Percentiles rank a stretch among this genome's conserved stretches.
Evolutionary conservation across 1,140 invertebrate species (phyloP).

Genomic region (Ceratosolen solmsi): DNA sequence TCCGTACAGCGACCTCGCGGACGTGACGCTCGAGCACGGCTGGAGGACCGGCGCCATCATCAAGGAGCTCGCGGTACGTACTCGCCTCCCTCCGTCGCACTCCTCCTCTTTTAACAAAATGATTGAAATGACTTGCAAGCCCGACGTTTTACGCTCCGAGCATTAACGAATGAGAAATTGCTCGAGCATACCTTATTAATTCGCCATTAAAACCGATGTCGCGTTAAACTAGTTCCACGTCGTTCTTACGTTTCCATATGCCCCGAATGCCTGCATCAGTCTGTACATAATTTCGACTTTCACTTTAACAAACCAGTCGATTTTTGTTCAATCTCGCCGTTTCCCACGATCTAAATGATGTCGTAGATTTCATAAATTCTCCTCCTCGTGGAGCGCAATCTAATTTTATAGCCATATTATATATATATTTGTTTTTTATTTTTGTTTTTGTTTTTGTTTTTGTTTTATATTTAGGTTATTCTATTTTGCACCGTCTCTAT

Average conservation of each 20-base stretch:
- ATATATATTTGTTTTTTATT: too few species aligned
- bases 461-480: too few species aligned
- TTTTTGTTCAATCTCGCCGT: neutral
- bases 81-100: neutral
- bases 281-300: neutral
- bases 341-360: constrained; percentile 1
- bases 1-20: constrained; percentile 97
- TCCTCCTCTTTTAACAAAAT: too few species aligned
- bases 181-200: neutral
- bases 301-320: neutral
- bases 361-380: neutral
- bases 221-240: neutral
- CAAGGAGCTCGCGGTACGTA: constrained; percentile 86
- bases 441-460: too few species aligned
- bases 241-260: neutral
- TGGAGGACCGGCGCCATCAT: constrained; percentile 99
- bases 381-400: neutral
- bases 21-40: constrained; percentile 95
- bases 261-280: neutral
- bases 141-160: neutral
- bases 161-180: neutral
- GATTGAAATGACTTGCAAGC: neutral
- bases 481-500: too few species aligned
- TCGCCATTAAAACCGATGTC: neutral
- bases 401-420: too few species aligned